Percentiles rank a stretch among this genome's conserved stretches.
Conservation (phyloP, 1,140 invertebrate species). For the Physella acuta region DNA sequence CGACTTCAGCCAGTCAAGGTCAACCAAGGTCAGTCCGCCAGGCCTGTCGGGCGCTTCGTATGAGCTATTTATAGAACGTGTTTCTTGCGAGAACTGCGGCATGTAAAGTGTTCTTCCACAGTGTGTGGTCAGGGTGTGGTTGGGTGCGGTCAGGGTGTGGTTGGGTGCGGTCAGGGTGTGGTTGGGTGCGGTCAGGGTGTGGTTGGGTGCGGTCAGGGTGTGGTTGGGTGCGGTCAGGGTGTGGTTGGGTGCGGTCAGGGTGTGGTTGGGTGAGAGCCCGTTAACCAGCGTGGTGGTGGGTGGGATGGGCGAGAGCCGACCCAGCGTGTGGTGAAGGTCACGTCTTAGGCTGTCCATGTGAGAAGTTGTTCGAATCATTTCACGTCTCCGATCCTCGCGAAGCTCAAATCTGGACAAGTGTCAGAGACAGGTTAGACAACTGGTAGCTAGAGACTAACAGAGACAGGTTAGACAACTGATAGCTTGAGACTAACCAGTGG, state of each 20-base stretch:
- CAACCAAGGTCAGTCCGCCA: conserved; percentile 32
- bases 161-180: neutral
- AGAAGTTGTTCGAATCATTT: conserved; percentile 56
- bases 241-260: conserved; percentile 49
- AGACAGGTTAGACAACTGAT: no score
- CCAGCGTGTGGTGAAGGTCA: conserved; percentile 59
- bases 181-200: conserved; percentile 16
- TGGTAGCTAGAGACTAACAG: no score
- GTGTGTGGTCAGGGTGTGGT: conserved; percentile 15
- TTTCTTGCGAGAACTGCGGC: no score
- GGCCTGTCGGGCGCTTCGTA: neutral
- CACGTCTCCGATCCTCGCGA: conserved; percentile 64
- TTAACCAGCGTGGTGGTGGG: neutral
- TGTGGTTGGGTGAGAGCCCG: conserved; percentile 5
- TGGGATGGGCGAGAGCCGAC: conserved; percentile 20
- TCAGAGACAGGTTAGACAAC: no score
- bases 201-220: conserved; percentile 59
- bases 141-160: neutral
- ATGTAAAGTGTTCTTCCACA: conserved; percentile 7
- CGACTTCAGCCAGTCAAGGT: conserved; percentile 55
- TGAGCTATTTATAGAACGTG: no score
- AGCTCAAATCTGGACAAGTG: conserved; percentile 17
- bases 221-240: conserved; percentile 63
- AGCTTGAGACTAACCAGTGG: no score
- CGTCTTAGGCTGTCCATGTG: conserved; percentile 63